Evolutionary conservation across 2,888 invertebrate species (phyloP), one percentile per base, ranked within the genome.

Genomic region (Masnerella sp.): DNA sequence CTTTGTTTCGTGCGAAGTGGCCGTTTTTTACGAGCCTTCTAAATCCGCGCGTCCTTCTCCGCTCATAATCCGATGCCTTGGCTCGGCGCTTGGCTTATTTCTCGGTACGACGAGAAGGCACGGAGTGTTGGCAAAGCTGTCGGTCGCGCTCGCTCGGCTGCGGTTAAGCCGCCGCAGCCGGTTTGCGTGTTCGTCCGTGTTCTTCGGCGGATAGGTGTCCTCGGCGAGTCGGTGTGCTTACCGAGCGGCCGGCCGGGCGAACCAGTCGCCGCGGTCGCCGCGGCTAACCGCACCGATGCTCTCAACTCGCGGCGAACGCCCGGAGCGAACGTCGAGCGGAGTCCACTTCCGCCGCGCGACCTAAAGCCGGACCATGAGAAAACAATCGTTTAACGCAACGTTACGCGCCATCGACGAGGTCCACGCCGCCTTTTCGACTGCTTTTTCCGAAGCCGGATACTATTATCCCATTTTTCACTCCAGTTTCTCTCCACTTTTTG

Each of bases 251-350:
- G 32, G 30, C 28, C 77, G 75, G 74, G 70, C 73, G 82, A 83
- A 83, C 80, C 82, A 84, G 83, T 84, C 82, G 82, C 79, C 82
- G 86, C 77, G 86, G 87, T 86, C 79, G 77, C 74, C 80, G 85
- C 80, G 86, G 87, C 79, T 84, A 87, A 85, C 87, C 87, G 79
- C 86, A 79, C 84, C 83, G 86, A 81, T 85, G 85, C 83, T 86
- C 85, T 86, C 85, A 85, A 86, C 84, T 80, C 79, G 79, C 78
- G 84, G 83, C 80, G 72, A 78, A 80, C 77, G 58, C 38, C 36
- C 40, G 17, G 34, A 22, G 36, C 18, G 14, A 20, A 40, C 45
- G 15, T 40, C 38, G 34, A 47, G 54, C 38, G 14, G 56, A 38
- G 15, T 49, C 54, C 20, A 59, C 68, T 68, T 68, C 68, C 68